Evolutionary conservation across 2,797 vertebrate species (phyloP).

Genomic region (Pristis pectinata): DNA sequence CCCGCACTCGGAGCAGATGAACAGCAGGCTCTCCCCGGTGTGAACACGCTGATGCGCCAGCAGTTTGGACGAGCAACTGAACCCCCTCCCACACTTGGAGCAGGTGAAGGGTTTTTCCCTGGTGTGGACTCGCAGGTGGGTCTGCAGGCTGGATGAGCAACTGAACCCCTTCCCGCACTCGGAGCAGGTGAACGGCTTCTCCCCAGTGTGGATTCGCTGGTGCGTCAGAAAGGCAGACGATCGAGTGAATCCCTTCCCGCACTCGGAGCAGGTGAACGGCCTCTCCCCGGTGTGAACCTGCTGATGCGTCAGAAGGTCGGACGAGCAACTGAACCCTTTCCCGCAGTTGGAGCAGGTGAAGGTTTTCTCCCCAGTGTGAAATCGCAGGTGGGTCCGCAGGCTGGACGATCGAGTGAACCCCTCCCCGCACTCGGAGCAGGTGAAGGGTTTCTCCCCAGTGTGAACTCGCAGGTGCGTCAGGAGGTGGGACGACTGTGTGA

Average conservation of each 20-base stretch:
- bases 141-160: no score
- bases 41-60: no score
- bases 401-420: no score
- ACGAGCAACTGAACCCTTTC: background rate
- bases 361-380: background rate
- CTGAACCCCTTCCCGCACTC: background rate
- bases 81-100: background rate
- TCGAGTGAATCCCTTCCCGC: background rate
- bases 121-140: background rate
- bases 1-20: no score
- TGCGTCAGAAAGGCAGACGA: no score
- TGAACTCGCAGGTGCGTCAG: no score
- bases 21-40: no score
- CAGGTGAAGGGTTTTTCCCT: constrained; percentile 8
- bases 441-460: no score
- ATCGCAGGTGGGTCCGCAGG: no score
- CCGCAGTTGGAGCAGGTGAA: background rate
- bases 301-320: no score
- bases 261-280: background rate
- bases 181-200: constrained; percentile 13
- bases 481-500: no score
- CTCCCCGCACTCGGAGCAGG: no score
- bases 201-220: background rate
- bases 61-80: background rate
- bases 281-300: background rate